Conservation (phyloP, 2,888 invertebrate species). For the Oligia fasciuncula region DNA sequence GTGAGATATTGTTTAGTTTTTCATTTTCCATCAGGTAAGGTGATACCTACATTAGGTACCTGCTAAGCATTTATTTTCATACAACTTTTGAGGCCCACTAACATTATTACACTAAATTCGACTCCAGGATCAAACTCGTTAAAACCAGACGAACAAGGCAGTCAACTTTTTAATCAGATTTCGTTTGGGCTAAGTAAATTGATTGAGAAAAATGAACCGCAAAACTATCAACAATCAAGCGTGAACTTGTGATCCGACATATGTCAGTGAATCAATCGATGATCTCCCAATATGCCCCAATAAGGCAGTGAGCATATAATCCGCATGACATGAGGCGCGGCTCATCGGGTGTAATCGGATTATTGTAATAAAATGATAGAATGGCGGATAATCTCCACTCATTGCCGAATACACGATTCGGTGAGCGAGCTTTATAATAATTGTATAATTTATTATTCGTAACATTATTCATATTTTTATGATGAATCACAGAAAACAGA, state of each 20-base stretch:
- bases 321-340: slow-evolving; percentile 32
- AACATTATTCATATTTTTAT: not conserved
- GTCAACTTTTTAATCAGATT: not conserved
- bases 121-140: no score
- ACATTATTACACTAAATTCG: no score
- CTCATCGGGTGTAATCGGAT: slow-evolving; percentile 45
- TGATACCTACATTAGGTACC: no score
- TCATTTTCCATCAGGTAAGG: not conserved
- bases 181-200: not conserved
- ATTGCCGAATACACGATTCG: slow-evolving; percentile 53
- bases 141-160: not conserved
- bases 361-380: slow-evolving; percentile 56
- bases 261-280: slow-evolving; percentile 57
- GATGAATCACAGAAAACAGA: not conserved
- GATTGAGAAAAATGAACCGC: not conserved
- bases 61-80: not conserved
- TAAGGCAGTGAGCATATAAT: slow-evolving; percentile 28
- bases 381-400: slow-evolving; percentile 46
- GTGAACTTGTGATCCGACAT: slow-evolving; percentile 31
- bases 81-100: no score
- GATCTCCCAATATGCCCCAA: slow-evolving; percentile 43
- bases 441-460: not conserved
- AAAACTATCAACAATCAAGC: slow-evolving; percentile 1
- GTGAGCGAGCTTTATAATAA: slow-evolving; percentile 15
- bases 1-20: not conserved